Percentiles rank a stretch among this genome's conserved stretches.
These are phyloP conservation scores for Myotis brandtii DNA, from an alignment of 2,113 vertebrate species.

Conservation along the genomic window DNA sequence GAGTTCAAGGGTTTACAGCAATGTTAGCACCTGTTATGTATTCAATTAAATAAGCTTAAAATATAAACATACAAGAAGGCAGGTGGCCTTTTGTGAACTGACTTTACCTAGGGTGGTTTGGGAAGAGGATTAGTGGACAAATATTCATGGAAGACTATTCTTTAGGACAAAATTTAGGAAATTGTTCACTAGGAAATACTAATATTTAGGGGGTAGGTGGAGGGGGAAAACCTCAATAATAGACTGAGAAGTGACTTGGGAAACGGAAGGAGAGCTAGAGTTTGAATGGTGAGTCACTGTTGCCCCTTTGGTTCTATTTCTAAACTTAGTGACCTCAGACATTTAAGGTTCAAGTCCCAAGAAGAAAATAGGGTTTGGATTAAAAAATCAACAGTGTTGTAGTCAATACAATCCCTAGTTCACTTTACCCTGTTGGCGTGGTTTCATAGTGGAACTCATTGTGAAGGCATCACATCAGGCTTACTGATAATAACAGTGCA, in stretches of 20 bases:
- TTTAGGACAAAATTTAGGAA: background rate
- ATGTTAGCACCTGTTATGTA: background rate
- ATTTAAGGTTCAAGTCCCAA: background rate
- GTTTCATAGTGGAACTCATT: background rate
- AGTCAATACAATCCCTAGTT: background rate
- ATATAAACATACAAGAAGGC: background rate
- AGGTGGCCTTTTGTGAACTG: background rate
- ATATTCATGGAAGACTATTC: background rate
- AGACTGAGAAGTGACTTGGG: background rate
- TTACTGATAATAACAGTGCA: background rate
- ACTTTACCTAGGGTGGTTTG: background rate
- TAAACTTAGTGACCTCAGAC: background rate
- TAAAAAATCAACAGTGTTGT: background rate
- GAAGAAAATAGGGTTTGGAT: background rate
- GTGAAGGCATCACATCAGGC: background rate
- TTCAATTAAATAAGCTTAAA: constrained; percentile 9
- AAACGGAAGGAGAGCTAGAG: background rate
- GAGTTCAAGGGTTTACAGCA: background rate
- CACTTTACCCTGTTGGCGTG: background rate
- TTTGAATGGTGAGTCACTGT: background rate
- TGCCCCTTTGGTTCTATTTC: background rate
- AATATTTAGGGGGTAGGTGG: accelerated
- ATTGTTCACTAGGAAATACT: background rate
- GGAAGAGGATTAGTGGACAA: background rate
- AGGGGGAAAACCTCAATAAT: background rate